Percentiles rank a stretch among this genome's conserved stretches.
Conservation (phyloP, 1,140 invertebrate species). For the Aphis craccivora region DNA sequence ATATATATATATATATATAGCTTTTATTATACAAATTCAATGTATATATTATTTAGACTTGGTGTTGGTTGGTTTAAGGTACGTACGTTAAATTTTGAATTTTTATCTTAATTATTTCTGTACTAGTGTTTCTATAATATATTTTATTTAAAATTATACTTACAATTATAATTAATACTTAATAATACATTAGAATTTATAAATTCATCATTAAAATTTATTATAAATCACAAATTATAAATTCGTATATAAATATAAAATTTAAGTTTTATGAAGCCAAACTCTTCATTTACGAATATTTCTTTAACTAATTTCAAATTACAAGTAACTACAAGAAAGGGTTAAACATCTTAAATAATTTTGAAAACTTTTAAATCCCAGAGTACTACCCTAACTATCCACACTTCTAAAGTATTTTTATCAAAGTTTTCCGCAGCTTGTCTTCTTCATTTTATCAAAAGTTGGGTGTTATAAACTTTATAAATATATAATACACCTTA, state of each 20-base stretch:
- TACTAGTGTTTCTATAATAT: not conserved
- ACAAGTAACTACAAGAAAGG: slow-evolving; percentile 15
- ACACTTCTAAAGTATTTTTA: slow-evolving; percentile 12
- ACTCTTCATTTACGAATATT: slow-evolving; percentile 8
- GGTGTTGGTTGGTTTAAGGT: too few species aligned
- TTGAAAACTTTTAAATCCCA: slow-evolving; percentile 13
- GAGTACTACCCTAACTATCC: not conserved
- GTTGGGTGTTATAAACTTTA: not conserved
- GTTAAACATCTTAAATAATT: slow-evolving; percentile 26
- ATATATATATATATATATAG: too few species aligned
- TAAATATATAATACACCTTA: not conserved
- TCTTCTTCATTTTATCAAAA: slow-evolving; percentile 21
- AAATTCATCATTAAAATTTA: not conserved
- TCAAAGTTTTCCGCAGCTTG: slow-evolving; percentile 8
- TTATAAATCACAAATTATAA: not conserved
- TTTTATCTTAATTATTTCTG: not conserved
- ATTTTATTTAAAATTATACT: not conserved
- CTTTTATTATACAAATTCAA: too few species aligned
- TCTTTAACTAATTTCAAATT: slow-evolving; percentile 17
- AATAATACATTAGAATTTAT: not conserved
- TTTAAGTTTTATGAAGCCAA: not conserved
- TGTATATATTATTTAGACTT: too few species aligned
- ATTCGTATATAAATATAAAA: not conserved
- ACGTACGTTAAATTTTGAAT: too few species aligned
- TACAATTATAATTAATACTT: too few species aligned